Conservation (phyloP, 2,888 invertebrate species). For the Drosophila formosana region DNA sequence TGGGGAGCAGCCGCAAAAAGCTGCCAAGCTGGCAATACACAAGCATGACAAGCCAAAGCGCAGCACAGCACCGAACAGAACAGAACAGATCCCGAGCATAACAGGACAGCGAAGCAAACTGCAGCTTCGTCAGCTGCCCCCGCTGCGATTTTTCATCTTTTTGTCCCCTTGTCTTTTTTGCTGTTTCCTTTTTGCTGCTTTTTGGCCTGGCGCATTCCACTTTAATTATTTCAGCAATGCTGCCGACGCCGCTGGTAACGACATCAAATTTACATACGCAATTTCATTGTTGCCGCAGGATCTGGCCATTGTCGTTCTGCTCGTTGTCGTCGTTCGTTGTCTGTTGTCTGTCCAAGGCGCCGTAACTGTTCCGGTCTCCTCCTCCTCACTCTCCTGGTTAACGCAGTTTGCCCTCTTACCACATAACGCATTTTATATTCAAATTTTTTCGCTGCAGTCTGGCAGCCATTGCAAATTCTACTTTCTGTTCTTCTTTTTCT, state of each 20-base stretch:
- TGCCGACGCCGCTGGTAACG: slow-evolving; percentile 76
- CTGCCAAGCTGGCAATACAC: slow-evolving; percentile 64
- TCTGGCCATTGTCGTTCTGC: slow-evolving; percentile 65
- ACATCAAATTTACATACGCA: slow-evolving; percentile 82
- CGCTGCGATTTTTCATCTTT: slow-evolving; percentile 40
- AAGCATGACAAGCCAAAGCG: slow-evolving; percentile 40
- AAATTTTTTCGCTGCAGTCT: slow-evolving; percentile 73
- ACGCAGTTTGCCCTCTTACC: slow-evolving; percentile 34
- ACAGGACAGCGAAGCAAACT: slow-evolving; percentile 32
- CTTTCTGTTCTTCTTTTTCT: slow-evolving; percentile 47
- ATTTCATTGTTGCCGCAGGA: slow-evolving; percentile 81
- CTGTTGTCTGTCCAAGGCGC: neutral
- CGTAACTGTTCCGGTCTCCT: neutral
- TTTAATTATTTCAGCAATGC: slow-evolving; percentile 80
- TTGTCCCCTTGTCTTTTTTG: neutral
- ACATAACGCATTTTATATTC: slow-evolving; percentile 79
- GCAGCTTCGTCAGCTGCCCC: slow-evolving; percentile 43
- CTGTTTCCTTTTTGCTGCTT: slow-evolving; percentile 6
- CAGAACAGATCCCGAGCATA: slow-evolving; percentile 2
- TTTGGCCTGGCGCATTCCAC: slow-evolving; percentile 67
- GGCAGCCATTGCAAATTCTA: slow-evolving; percentile 67
- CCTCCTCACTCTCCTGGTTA: slow-evolving; percentile 2
- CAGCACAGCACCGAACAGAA: slow-evolving; percentile 9
- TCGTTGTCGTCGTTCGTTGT: slow-evolving; percentile 22
- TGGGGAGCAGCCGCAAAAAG: slow-evolving; percentile 41